Evolutionary conservation across 1,140 invertebrate species (phyloP), one percentile per base, ranked within the genome.

Genomic region (Luehdorfia chinensis): DNA sequence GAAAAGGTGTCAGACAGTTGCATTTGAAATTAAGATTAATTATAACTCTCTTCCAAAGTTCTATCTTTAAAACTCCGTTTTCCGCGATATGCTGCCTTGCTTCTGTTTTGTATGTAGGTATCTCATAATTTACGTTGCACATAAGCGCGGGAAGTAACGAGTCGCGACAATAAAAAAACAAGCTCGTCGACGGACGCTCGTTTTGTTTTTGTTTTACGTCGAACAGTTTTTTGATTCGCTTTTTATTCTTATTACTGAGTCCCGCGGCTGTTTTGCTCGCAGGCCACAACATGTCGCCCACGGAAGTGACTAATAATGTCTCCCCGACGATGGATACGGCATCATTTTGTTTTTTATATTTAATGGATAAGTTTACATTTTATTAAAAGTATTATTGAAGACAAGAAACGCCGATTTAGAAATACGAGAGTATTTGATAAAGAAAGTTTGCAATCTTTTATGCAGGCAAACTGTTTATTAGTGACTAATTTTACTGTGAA

Each of bases 61-160:
- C n/a, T n/a, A n/a, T n/a, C n/a, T n/a, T n/a, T n/a, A 37, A 37
- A 43, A 14, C 39, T 18, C 23, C 28, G 13, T 16, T 25, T 43
- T 41, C 28, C 28, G 39, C 37, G 37, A 21, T 27, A 5, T 12
- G 37, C 37, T 13, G 15, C 39, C 25, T 16, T 12, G 39, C 39
- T 43, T 28, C 39, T 16, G 39, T 43, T 43, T n/a, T n/a, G n/a
- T n/a, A n/a, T 14, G 39, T 15, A 43, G 23, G 39, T 43, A 47
- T 60, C 41, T 44, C 55, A 60, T 68, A 75, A 77, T 71, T 75
- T 55, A 67, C 54, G 64, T 56, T 52, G 62, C 62, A 59, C 50
- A 65, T 61, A 50, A 59, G 55, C 55, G 54, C 55, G 59, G 55
- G 61, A 61, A 61, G 62, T 61, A 79, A 79, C 72, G 67, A 78